These are phyloP conservation scores for Homalodisca vitripennis DNA, from an alignment of 1,140 invertebrate genomes.

Conservation along the genomic window DNA sequence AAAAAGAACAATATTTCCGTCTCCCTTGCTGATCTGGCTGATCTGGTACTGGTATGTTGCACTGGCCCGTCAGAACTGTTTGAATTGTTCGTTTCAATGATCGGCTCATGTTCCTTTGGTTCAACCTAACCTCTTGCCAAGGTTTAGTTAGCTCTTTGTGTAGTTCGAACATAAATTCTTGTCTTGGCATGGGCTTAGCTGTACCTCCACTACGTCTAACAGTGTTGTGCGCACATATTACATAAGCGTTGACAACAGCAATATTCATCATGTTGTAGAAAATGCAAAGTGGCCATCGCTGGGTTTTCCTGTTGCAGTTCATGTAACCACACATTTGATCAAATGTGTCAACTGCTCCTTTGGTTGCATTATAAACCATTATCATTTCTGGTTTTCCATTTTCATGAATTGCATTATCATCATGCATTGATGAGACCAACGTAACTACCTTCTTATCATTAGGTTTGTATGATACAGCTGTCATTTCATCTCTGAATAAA, in stretches of 20 bases:
- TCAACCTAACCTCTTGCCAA: background rate
- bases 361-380: constrained; percentile 45
- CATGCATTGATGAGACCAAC: constrained; percentile 35
- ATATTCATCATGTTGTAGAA: constrained; percentile 33
- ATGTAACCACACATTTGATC: constrained; percentile 43
- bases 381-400: constrained; percentile 45
- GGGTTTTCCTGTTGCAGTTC: constrained; percentile 28
- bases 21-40: constrained; percentile 24
- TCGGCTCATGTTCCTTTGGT: background rate
- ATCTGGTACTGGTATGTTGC: background rate
- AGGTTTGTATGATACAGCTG: constrained; percentile 35
- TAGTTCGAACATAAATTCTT: constrained; percentile 4
- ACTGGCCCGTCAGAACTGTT: background rate
- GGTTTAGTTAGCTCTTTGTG: constrained; percentile 4
- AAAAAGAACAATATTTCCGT: constrained; percentile 34
- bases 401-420: constrained; percentile 26
- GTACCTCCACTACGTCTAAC: background rate
- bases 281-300: constrained; percentile 26
- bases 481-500: constrained; percentile 37
- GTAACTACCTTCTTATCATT: constrained; percentile 36
- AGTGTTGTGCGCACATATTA: constrained; percentile 3
- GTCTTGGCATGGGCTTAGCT: constrained; percentile 13
- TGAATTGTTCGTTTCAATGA: constrained; percentile 9
- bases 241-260: constrained; percentile 10
- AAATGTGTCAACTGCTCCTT: constrained; percentile 47